phyloP scores from a whole-genome alignment of 2,888 invertebrate species.

The Sinotaia quadrata region DNA sequence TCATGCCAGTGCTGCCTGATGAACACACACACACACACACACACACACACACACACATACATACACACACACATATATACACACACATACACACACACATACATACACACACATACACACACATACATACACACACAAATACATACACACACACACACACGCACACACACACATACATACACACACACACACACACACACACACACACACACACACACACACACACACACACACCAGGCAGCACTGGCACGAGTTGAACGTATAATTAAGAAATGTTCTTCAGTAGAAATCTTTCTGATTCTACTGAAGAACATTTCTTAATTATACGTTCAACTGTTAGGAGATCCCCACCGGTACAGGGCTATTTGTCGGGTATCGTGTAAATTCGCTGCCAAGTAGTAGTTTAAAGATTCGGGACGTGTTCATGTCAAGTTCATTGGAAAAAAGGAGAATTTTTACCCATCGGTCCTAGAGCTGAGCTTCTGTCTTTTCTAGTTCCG shows the following conservation, averaged over 20 bases:
- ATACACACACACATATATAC: neutral
- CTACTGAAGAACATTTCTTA: no score
- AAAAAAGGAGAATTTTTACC: no score
- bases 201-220: neutral
- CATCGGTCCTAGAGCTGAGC: no score
- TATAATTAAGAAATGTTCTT: no score
- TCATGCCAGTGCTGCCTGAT: neutral
- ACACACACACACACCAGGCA: neutral
- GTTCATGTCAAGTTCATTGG: no score
- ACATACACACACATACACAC: conserved; percentile 3
- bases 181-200: neutral
- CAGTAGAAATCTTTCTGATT: no score
- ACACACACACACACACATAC: neutral
- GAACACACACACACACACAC: neutral
- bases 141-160: neutral
- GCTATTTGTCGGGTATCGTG: no score
- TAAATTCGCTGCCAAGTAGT: no score
- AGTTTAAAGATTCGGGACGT: no score
- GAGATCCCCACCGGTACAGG: no score
- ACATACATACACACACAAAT: neutral
- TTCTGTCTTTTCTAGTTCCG: no score
- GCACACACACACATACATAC: neutral
- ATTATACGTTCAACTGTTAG: no score
- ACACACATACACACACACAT: neutral
- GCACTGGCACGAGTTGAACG: neutral